Conservation (phyloP, 2,797 vertebrate genomes). For the Acanthiza pusilla region DNA sequence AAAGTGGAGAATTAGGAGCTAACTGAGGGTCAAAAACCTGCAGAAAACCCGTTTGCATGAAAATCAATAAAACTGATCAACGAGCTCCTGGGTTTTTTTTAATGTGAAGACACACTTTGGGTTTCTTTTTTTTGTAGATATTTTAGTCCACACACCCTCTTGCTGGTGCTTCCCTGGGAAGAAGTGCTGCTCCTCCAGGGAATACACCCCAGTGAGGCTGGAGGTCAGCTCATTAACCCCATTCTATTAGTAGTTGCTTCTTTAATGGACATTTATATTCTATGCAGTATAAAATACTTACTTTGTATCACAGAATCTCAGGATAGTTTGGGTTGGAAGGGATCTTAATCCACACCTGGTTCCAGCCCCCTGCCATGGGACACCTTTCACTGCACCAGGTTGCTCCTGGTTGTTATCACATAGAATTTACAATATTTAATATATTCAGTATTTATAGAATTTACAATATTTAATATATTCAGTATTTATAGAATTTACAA, state of each 20-base stretch:
- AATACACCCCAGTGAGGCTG: background rate
- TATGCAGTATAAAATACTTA: no score
- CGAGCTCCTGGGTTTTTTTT: fast-evolving
- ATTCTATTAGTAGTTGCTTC: background rate
- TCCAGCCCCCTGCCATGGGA: background rate
- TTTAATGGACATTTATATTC: background rate
- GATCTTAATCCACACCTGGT: background rate
- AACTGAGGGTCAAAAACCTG: background rate
- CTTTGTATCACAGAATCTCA: background rate
- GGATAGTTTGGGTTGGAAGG: background rate
- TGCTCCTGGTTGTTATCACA: background rate
- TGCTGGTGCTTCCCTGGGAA: background rate
- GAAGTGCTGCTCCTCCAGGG: background rate
- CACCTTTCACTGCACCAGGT: background rate
- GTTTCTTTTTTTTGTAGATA: background rate
- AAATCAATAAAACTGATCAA: background rate
- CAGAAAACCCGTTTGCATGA: background rate
- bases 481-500: background rate
- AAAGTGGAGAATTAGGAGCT: background rate
- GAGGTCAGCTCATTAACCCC: background rate
- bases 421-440: background rate
- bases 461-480: no score
- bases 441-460: background rate
- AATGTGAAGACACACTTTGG: background rate
- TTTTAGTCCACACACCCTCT: background rate